Conservation (phyloP, 2,797 vertebrate species). For the Tangara arthus region DNA sequence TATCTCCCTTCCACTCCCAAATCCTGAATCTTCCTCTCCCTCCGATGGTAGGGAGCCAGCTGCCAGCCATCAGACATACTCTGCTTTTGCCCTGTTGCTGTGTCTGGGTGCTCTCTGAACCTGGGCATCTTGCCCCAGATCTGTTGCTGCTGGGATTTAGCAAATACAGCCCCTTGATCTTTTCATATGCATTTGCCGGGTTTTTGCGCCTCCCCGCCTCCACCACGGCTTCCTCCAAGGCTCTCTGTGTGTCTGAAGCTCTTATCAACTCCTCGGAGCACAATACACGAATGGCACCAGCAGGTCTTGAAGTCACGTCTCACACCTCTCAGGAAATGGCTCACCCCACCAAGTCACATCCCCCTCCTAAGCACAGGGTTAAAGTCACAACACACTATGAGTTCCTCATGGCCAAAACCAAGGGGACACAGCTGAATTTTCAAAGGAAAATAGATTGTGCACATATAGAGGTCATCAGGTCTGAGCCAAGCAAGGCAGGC, state of each 20-base stretch:
- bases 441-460: not conserved
- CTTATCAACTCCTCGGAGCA: conserved; percentile 35
- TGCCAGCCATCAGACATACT: not conserved
- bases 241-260: conserved; percentile 32
- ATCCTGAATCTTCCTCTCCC: not conserved
- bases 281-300: conserved; percentile 56
- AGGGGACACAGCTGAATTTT: not conserved
- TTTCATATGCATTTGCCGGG: conserved; percentile 35
- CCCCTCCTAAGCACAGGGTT: conserved; percentile 33
- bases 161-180: conserved; percentile 60
- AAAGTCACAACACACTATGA: conserved; percentile 11
- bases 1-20: not conserved
- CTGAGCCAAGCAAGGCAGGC: not conserved
- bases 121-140: not conserved
- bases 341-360: conserved; percentile 30
- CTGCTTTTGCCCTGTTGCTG: not conserved
- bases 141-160: conserved; percentile 9
- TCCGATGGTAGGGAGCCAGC: not conserved
- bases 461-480: not conserved
- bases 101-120: not conserved
- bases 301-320: conserved; percentile 50
- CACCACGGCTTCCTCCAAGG: not conserved
- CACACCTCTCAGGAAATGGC: conserved; percentile 57
- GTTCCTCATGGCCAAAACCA: not conserved
- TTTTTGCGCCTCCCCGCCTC: not conserved